phyloP scores from a whole-genome alignment of 2,888 invertebrate genomes.

The Ellobium chinense region DNA sequence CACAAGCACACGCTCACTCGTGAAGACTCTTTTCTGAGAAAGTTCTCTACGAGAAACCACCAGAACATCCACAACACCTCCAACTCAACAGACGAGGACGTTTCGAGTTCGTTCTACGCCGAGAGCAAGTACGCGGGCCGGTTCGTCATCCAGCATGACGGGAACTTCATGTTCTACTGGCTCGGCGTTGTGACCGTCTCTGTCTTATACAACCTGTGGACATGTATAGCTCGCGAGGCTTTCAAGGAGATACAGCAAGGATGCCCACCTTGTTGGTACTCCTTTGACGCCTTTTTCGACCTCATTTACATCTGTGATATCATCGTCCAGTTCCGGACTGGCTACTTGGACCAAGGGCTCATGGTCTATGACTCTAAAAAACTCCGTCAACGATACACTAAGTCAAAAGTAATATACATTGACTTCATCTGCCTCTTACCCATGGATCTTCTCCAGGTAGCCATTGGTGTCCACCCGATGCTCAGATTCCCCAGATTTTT shows the following conservation, averaged over 20 bases:
- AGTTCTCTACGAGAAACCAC: constrained; percentile 93
- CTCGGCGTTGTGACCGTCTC: constrained; percentile 91
- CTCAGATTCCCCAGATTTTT: constrained; percentile 83
- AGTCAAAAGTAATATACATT: constrained; percentile 90
- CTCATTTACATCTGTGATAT: constrained; percentile 92
- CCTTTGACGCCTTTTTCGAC: constrained; percentile 89
- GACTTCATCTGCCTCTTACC: constrained; percentile 91
- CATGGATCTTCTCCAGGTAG: constrained; percentile 91
- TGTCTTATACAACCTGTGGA: constrained; percentile 97
- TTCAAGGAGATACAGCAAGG: constrained; percentile 90
- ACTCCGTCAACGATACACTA: constrained; percentile 92
- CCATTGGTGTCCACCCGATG: constrained; percentile 86
- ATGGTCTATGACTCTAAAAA: constrained; percentile 96
- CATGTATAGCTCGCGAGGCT: constrained; percentile 95
- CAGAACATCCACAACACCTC: constrained; percentile 51
- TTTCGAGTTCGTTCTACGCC: not conserved
- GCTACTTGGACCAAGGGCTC: constrained; percentile 92
- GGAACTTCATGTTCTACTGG: constrained; percentile 98
- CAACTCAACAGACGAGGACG: constrained; percentile 12
- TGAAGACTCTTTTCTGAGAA: constrained; percentile 86
- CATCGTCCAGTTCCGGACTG: constrained; percentile 94
- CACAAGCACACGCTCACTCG: constrained; percentile 64
- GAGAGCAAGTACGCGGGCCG: constrained; percentile 38
- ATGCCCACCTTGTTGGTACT: constrained; percentile 69
- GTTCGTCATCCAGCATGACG: constrained; percentile 92